Base-by-base conservation (phyloP, 2,113 vertebrate species). In the Tetrao urogallus region DNA sequence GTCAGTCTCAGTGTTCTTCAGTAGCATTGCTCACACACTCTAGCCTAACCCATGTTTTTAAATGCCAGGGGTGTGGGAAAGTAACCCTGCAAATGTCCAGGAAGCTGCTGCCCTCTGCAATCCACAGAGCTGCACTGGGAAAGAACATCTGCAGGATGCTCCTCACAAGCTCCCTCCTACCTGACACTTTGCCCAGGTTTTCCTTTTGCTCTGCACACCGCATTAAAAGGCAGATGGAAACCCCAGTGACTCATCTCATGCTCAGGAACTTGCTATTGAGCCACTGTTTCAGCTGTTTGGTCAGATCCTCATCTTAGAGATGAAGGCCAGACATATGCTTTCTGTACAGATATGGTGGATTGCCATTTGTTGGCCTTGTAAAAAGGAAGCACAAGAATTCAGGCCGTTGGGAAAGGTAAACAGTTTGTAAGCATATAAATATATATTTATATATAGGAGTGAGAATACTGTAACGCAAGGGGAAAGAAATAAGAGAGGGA, bases 1-100 rank as follows among this genome's bases (percentile, higher is more conserved):
- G 19, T 21, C 15, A 30, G 2, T 7, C 38, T 17, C 61, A 1
- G 19, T 3, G 36, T 0, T 36, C 65, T 38, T 10, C 65, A 4
- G 27, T 84, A 36, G 82, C 54, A 24, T 19, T 22, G 69, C 24
- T 21, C 6, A 2, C 3, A 8, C 2, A 17, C 78, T 79, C 43
- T 8, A 6, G 82, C 48, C 78, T 8, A 2, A 25, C 40, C 52
- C 42, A 0, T 2, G 65, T 1, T 2, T 32, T 15, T 8, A 40
- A 60, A 69, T 28, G 28, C 10, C 9, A 61, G 28, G 7, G 42
- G 12, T 3, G 38, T 8, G 58, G 56, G 38, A 3, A 22, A 13
- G 60, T n/a, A 36, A 61, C 0, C 56, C 56, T 47, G 11, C 11
- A 50, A 3, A 3, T 1, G n/a, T 72, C 7, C 0, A 2, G 67